These are phyloP conservation scores for Dasysyrphus tricinctus DNA, from an alignment of 2,888 invertebrate species.

Conservation along the genomic window DNA sequence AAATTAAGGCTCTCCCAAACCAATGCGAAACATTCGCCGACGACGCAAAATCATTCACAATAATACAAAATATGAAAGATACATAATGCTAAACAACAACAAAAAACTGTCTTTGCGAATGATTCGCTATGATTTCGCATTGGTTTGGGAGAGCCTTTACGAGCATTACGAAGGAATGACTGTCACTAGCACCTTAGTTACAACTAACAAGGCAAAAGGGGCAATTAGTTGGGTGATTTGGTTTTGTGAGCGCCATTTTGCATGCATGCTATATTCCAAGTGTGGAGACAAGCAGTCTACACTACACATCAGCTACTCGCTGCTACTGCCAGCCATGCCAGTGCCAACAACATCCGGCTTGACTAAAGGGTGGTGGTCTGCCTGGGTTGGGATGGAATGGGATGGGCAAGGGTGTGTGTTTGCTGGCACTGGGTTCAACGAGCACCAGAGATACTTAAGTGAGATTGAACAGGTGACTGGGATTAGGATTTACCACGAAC, in stretches of 20 bases:
- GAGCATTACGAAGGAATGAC: neutral
- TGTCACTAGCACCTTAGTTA: constrained; percentile 1
- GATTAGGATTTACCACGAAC: constrained; percentile 63
- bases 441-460: constrained; percentile 64
- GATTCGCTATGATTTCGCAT: no score
- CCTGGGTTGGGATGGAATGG: neutral
- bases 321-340: constrained; percentile 18
- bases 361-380: neutral
- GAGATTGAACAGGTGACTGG: constrained; percentile 74
- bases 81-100: no score
- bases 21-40: no score
- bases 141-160: no score
- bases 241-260: constrained; percentile 73
- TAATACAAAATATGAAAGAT: no score
- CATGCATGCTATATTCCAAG: constrained; percentile 63
- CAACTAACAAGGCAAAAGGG: constrained; percentile 54
- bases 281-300: constrained; percentile 72
- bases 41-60: no score
- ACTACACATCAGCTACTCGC: constrained; percentile 42
- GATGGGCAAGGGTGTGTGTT: neutral
- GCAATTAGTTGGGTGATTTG: constrained; percentile 76
- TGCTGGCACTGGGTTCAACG: constrained; percentile 47
- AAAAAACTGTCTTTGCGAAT: no score
- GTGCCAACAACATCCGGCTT: constrained; percentile 49
- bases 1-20: no score